Conservation (phyloP, 2,113 vertebrate species). For the Indicator indicator region DNA sequence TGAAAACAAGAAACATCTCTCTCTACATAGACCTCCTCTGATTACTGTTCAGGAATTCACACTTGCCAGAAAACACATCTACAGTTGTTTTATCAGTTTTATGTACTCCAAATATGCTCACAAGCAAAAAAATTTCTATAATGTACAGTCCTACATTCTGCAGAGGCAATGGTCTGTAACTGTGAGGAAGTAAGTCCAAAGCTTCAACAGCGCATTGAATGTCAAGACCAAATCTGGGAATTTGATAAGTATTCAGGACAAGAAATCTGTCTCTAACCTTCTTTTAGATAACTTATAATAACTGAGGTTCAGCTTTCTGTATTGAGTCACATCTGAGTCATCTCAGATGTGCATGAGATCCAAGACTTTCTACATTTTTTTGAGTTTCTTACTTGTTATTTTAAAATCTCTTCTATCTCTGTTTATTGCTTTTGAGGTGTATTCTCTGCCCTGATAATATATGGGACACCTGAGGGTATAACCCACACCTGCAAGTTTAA, state of each 20-base stretch:
- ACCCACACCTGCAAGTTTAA: background rate
- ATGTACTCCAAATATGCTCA: background rate
- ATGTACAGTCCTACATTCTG: background rate
- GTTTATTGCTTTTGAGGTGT: background rate
- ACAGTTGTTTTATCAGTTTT: background rate
- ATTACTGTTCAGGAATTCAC: background rate
- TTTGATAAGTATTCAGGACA: background rate
- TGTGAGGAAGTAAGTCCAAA: accelerated
- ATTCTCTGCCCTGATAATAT: background rate
- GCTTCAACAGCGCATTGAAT: background rate
- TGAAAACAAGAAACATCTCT: background rate
- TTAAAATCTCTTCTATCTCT: background rate
- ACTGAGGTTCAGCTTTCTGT: background rate
- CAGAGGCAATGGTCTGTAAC: accelerated
- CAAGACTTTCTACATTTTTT: background rate
- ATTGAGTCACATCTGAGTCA: background rate
- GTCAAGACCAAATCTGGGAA: background rate
- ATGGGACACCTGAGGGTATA: constrained; percentile 2
- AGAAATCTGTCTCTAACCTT: background rate
- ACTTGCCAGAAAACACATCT: background rate
- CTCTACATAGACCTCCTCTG: background rate
- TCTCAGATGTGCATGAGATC: background rate
- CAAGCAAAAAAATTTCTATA: background rate
- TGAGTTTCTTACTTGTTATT: constrained; percentile 10
- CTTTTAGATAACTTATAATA: background rate